phyloP scores from a whole-genome alignment of 2,888 invertebrate species.

The Abscondita cerata region DNA sequence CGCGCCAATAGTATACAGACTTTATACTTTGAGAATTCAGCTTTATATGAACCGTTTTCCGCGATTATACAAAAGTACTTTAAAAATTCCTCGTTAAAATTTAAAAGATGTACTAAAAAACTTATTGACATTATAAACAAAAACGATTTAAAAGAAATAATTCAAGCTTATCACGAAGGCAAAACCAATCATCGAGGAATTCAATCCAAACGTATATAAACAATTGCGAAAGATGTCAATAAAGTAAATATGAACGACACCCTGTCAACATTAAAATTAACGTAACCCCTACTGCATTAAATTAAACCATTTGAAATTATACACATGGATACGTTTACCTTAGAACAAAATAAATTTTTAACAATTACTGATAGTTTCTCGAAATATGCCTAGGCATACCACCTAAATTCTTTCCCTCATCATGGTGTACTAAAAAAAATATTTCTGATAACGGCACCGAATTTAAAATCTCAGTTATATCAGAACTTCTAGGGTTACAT shows the following conservation, averaged over 20 bases:
- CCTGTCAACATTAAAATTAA: slow-evolving; percentile 9
- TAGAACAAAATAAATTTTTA: slow-evolving; percentile 12
- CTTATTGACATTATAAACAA: too few relatives aligned
- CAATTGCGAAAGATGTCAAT: too few relatives aligned
- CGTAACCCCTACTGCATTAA: slow-evolving; percentile 10
- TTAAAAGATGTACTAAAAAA: too few relatives aligned
- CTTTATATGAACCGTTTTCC: too few relatives aligned
- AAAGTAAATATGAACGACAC: neutral
- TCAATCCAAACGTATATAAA: too few relatives aligned
- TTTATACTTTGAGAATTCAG: too few relatives aligned
- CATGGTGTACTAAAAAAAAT: slow-evolving; percentile 8
- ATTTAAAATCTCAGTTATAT: slow-evolving; percentile 2
- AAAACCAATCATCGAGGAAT: too few relatives aligned
- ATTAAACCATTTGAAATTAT: slow-evolving; percentile 7
- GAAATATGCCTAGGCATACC: slow-evolving; percentile 10
- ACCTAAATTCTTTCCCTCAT: neutral
- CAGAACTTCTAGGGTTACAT: neutral
- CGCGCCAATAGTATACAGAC: too few relatives aligned
- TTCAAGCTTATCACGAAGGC: too few relatives aligned
- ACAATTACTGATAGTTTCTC: slow-evolving; percentile 7
- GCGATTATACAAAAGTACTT: too few relatives aligned
- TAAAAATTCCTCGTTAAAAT: too few relatives aligned
- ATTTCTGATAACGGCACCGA: slow-evolving; percentile 7
- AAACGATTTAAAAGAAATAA: too few relatives aligned
- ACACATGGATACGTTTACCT: slow-evolving; percentile 3